Conservation (phyloP, 2,888 invertebrate genomes). For the Achlya flavicornis region DNA sequence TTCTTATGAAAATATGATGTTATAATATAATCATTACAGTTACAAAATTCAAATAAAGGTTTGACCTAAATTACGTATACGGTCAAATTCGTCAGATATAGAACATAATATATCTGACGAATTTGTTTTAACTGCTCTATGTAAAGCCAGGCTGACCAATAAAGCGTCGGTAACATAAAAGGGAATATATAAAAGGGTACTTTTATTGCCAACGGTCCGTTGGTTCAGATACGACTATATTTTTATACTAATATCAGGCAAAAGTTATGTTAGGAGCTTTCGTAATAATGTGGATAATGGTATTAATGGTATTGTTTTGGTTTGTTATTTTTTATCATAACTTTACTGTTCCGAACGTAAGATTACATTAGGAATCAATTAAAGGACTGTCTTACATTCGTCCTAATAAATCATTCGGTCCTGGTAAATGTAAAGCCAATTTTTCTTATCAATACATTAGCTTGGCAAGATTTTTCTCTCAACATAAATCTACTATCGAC, state of each 20-base stretch:
- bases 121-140: slow-evolving; percentile 13
- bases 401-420: background rate
- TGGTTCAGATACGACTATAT: slow-evolving; percentile 40
- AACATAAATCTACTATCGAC: slow-evolving; percentile 16
- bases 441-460: background rate
- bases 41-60: background rate
- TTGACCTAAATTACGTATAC: background rate
- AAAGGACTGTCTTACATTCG: too few species aligned
- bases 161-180: slow-evolving; percentile 9
- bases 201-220: slow-evolving; percentile 43
- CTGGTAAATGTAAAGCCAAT: background rate
- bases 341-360: background rate
- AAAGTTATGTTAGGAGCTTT: slow-evolving; percentile 21
- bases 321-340: background rate
- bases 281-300: background rate
- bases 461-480: background rate
- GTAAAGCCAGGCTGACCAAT: slow-evolving; percentile 9
- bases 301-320: slow-evolving; percentile 1
- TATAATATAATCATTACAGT: too few species aligned
- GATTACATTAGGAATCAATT: background rate
- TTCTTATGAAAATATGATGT: background rate
- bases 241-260: slow-evolving; percentile 48
- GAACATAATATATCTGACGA: background rate
- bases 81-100: background rate
- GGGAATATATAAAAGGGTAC: slow-evolving; percentile 35